Evolutionary conservation across 2,113 vertebrate genomes (phyloP).

Genomic region (Nothobranchius kuhntae): DNA sequence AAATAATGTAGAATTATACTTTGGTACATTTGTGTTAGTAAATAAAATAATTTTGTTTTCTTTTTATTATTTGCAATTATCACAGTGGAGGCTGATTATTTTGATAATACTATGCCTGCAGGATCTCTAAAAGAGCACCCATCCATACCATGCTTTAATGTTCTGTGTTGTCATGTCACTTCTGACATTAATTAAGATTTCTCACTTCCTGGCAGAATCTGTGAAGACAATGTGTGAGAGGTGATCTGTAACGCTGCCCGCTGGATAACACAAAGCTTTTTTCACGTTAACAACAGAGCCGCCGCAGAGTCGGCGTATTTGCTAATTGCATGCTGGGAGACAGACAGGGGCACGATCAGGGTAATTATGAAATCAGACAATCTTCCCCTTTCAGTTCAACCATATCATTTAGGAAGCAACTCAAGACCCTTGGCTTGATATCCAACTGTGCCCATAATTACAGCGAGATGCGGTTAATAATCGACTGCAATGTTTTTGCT

Average conservation of each 20-base stretch:
- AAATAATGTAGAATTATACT: too few relatives aligned
- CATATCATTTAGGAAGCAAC: slow-evolving; percentile 67
- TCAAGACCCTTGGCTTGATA: slow-evolving; percentile 42
- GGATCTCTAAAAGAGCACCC: too few relatives aligned
- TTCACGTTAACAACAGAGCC: slow-evolving; percentile 35
- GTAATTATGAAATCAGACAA: slow-evolving; percentile 74
- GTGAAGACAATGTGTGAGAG: slow-evolving; percentile 31
- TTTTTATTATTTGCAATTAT: too few relatives aligned
- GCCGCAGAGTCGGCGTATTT: slow-evolving; percentile 27
- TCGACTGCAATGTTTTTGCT: slow-evolving; percentile 24
- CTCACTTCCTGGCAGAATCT: slow-evolving; percentile 3
- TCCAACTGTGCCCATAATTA: slow-evolving; percentile 31
- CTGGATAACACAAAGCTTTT: slow-evolving; percentile 16
- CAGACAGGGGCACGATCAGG: slow-evolving; percentile 65
- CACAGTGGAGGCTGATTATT: background rate
- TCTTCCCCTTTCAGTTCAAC: slow-evolving; percentile 70
- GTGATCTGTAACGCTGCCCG: slow-evolving; percentile 30
- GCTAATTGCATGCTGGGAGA: slow-evolving; percentile 65
- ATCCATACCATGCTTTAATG: background rate
- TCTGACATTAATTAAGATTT: slow-evolving; percentile 34
- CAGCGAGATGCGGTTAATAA: slow-evolving; percentile 17
- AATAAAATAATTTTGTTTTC: too few relatives aligned
- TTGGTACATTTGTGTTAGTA: too few relatives aligned
- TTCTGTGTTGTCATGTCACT: slow-evolving; percentile 36
- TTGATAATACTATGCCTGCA: background rate